Percentiles rank a stretch among this genome's conserved stretches.
These are phyloP conservation scores for Leptura quadrifasciata DNA, from an alignment of 2,888 invertebrate species.

Conservation along the genomic window DNA sequence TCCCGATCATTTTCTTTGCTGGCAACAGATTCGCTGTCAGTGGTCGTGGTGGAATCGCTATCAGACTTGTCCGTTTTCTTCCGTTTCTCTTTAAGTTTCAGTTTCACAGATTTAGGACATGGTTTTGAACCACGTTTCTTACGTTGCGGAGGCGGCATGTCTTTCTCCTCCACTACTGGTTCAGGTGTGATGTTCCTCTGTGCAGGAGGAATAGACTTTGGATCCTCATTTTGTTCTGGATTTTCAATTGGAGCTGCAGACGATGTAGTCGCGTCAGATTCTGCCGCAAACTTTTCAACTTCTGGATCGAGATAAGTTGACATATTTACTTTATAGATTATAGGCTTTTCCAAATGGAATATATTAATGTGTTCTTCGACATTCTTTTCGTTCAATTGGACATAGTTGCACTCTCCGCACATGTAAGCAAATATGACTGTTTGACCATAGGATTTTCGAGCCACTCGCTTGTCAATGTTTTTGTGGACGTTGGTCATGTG, in stretches of 20 bases:
- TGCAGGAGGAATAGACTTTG: not conserved
- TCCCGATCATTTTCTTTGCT: slow-evolving; percentile 21
- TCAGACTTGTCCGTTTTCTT: slow-evolving; percentile 25
- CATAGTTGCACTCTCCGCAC: slow-evolving; percentile 84
- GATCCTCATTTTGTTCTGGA: slow-evolving; percentile 7
- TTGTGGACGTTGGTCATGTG: slow-evolving; percentile 63
- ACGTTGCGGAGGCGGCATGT: slow-evolving; percentile 44
- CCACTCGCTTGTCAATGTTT: slow-evolving; percentile 50
- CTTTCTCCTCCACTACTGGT: slow-evolving; percentile 3
- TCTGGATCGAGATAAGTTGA: slow-evolving; percentile 58
- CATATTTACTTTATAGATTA: slow-evolving; percentile 70
- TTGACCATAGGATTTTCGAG: slow-evolving; percentile 47
- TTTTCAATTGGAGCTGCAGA: slow-evolving; percentile 2
- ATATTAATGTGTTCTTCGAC: slow-evolving; percentile 79
- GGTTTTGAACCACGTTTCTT: slow-evolving; percentile 52
- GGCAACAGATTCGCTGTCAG: slow-evolving; percentile 39
- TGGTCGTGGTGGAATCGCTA: slow-evolving; percentile 14
- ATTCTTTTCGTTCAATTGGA: slow-evolving; percentile 80
- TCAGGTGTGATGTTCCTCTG: not conserved
- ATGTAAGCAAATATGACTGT: slow-evolving; percentile 73
- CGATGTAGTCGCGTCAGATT: not conserved
- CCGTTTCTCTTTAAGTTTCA: slow-evolving; percentile 29
- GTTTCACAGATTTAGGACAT: slow-evolving; percentile 41
- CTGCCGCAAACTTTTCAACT: slow-evolving; percentile 37
- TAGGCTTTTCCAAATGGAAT: slow-evolving; percentile 76